Percentiles rank a stretch among this genome's conserved stretches.
phyloP scores from a whole-genome alignment of 1,140 invertebrate genomes.

The Drosophila setifemur region DNA sequence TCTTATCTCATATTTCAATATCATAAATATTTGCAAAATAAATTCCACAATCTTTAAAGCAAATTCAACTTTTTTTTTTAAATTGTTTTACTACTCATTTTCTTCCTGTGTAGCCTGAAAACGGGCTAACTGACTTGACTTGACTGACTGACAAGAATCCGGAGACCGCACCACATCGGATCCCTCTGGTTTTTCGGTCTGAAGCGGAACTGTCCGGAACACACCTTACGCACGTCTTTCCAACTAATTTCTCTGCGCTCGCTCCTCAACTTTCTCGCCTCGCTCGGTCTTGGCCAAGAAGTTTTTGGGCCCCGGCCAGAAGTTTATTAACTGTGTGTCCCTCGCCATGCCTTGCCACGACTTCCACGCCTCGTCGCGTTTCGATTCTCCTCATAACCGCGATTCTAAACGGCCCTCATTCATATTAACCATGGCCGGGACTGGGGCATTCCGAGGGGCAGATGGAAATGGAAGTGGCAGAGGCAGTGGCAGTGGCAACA shows the following conservation, averaged over 20 bases:
- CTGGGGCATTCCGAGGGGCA: neutral
- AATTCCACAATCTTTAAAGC: neutral
- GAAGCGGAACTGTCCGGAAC: constrained; percentile 47
- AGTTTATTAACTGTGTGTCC: constrained; percentile 64
- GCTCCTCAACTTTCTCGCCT: constrained; percentile 55
- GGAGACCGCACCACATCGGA: constrained; percentile 17
- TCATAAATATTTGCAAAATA: too few species aligned
- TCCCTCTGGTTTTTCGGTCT: constrained; percentile 22
- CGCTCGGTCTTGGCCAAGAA: constrained; percentile 26
- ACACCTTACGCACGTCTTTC: constrained; percentile 74
- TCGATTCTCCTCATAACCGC: constrained; percentile 24
- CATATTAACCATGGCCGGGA: constrained; percentile 13
- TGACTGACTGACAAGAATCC: constrained; percentile 32
- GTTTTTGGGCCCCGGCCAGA: constrained; percentile 45
- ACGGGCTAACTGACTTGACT: constrained; percentile 4
- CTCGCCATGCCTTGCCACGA: too few species aligned
- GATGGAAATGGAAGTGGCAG: neutral
- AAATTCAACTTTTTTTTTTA: neutral
- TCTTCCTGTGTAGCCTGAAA: neutral
- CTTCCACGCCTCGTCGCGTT: constrained; percentile 5
- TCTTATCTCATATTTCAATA: too few species aligned
- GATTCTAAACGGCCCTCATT: constrained; percentile 66
- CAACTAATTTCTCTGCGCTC: constrained; percentile 67
- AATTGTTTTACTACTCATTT: neutral
- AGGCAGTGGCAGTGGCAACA: neutral